Percentiles rank a stretch among this genome's conserved stretches.
These are phyloP conservation scores for Heliconius hermathena DNA, from an alignment of 1,140 invertebrate species.

Conservation along the genomic window DNA sequence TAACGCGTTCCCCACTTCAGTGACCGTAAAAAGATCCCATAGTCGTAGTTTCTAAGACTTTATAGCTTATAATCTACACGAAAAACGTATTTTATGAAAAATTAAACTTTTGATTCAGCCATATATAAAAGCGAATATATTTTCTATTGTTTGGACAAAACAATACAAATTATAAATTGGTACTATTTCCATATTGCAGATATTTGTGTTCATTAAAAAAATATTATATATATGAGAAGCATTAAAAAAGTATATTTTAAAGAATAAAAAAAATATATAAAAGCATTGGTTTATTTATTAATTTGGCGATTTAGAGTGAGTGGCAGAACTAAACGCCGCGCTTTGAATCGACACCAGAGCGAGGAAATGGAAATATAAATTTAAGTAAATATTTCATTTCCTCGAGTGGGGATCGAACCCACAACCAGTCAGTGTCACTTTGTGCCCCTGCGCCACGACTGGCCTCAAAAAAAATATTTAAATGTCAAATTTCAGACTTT, in stretches of 20 bases:
- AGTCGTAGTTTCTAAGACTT: constrained; percentile 36
- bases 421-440: too few relatives aligned
- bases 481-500: too few relatives aligned
- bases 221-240: neutral
- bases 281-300: too few relatives aligned
- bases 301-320: too few relatives aligned
- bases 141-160: neutral
- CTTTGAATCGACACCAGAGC: too few relatives aligned
- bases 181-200: neutral
- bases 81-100: constrained; percentile 22
- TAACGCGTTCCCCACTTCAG: constrained; percentile 44
- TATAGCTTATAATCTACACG: constrained; percentile 26
- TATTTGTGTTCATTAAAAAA: neutral
- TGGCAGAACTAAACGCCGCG: too few relatives aligned
- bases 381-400: neutral
- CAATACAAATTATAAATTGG: neutral
- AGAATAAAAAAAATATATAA: too few relatives aligned
- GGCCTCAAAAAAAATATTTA: too few relatives aligned
- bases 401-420: too few relatives aligned
- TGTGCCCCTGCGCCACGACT: too few relatives aligned
- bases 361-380: too few relatives aligned
- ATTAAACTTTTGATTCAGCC: neutral
- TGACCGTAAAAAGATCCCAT: constrained; percentile 46
- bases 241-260: too few relatives aligned
- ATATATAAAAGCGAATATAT: neutral